Conservation (phyloP, 2,113 vertebrate species). For the Callocephalon fimbriatum region DNA sequence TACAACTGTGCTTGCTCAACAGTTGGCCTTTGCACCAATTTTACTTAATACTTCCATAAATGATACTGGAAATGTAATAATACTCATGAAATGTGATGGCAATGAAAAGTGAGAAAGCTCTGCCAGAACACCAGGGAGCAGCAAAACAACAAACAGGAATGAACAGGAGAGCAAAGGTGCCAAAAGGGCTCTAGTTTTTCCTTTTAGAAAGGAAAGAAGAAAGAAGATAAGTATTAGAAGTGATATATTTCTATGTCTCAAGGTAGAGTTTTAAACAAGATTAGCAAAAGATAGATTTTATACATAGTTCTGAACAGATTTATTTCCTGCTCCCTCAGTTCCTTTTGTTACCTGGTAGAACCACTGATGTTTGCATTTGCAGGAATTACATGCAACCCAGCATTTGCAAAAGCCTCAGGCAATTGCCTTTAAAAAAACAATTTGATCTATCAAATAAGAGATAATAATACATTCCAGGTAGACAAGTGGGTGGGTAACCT, state of each 20-base stretch:
- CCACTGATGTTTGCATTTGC: background rate
- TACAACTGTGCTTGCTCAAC: background rate
- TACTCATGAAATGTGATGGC: background rate
- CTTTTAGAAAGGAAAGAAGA: background rate
- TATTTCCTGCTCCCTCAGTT: background rate
- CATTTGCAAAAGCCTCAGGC: background rate
- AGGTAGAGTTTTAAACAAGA: background rate
- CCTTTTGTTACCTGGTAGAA: background rate
- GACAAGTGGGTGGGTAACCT: background rate
- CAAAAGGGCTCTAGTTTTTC: background rate
- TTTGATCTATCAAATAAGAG: background rate
- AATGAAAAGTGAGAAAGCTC: background rate
- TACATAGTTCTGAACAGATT: background rate
- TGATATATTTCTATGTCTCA: background rate
- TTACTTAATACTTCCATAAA: background rate
- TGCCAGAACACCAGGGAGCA: background rate
- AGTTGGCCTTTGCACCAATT: background rate
- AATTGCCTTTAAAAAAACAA: background rate
- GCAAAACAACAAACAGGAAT: background rate
- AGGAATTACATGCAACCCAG: background rate
- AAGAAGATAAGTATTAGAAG: background rate
- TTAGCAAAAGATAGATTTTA: background rate
- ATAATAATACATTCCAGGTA: background rate
- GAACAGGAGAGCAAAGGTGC: background rate
- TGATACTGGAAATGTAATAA: background rate